phyloP scores from a whole-genome alignment of 2,113 vertebrate genomes.

The Brachyhypopomus gauderio region DNA sequence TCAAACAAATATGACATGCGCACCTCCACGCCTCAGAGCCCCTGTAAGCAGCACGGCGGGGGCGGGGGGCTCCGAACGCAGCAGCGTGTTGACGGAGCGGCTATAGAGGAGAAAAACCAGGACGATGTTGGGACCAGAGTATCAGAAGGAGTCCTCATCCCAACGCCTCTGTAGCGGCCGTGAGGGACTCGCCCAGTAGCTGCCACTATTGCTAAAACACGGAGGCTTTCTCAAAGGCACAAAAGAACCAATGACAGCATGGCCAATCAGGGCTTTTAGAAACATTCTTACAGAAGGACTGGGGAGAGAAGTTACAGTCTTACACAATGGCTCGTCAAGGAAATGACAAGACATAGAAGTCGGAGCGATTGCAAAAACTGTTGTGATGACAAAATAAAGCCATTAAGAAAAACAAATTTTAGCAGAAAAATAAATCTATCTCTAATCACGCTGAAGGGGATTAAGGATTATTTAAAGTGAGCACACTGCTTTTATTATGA shows the following conservation, averaged over 20 bases:
- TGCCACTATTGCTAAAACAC: not conserved
- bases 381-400: not conserved
- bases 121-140: not conserved
- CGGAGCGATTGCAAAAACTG: not conserved
- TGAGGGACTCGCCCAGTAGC: not conserved
- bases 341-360: not conserved
- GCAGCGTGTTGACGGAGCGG: constrained; percentile 43
- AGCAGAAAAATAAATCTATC: not conserved
- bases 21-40: constrained; percentile 61
- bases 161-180: not conserved
- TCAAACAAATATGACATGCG: constrained; percentile 63
- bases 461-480: not conserved
- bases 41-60: constrained; percentile 61
- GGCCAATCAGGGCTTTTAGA: not conserved
- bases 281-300: not conserved
- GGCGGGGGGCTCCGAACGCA: constrained; percentile 22
- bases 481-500: not conserved
- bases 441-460: not conserved
- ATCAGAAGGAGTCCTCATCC: not conserved
- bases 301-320: not conserved
- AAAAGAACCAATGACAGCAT: not conserved
- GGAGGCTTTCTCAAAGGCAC: not conserved
- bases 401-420: not conserved
- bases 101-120: constrained; percentile 55
- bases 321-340: not conserved